Base-by-base conservation (phyloP, 2,113 vertebrate species). In the Brachirus orientalis region DNA sequence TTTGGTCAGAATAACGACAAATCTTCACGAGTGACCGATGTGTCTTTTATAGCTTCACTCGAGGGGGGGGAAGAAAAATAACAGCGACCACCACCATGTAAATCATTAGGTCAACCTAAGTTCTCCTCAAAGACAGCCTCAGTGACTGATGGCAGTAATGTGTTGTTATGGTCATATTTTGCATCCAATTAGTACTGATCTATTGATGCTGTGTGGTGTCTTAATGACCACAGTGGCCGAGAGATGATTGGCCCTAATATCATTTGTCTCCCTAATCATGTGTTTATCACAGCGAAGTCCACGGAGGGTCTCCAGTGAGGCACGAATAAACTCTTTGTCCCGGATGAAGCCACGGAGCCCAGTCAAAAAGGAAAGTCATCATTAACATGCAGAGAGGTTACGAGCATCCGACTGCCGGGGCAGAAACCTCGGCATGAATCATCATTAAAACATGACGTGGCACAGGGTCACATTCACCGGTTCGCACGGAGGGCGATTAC, bases 141-240 rank as follows among this genome's bases (percentile, higher is more conserved):
- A 67, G 86, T 92, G 92, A 93, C 89, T 93, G 94, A 96, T 94
- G 91, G 89, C 82, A 90, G 80, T 79, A 88, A 77, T 82, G 84
- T 90, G 92, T 90, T 90, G 87, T 89, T 91, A 86, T 92, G 91
- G 91, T 93, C 90, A 94, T 96, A 93, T 94, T 95, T 91, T 92
- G 89, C 93, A 90, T 90, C 95, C 93, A 97, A 96, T 98, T 97
- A 97, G 94, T 86, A 87, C 79, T 96, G 95, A 97, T 95, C 82
- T 94, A 97, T 95, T 92, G 89, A 90, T 92, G 77, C 91, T 89
- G 67, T 82, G 83, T 90, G 88, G 78, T 82, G 86, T 92, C 94
- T 94, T 96, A 96, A 96, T 93, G 95, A 92, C 94, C 90, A 74
- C 84, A 91, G 93, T 95, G 95, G 95, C 94, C 79, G 77, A 83